Evolutionary conservation across 2,888 invertebrate species (phyloP).

Genomic region (Sarcophaga carnaria): DNA sequence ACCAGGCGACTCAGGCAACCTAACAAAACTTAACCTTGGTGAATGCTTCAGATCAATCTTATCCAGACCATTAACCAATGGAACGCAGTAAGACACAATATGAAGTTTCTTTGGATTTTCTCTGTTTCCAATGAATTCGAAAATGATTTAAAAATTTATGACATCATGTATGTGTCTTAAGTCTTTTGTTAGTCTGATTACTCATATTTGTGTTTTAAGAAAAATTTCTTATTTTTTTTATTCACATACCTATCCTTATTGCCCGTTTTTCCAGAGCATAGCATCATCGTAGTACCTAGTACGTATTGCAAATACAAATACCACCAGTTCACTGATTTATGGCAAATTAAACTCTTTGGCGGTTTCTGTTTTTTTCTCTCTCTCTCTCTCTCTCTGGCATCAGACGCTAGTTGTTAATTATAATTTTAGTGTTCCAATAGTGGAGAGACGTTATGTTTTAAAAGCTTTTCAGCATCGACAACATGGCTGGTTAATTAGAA

Average conservation of each 20-base stretch:
- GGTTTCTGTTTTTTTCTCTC: constrained; percentile 26
- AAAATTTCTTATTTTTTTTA: too few species aligned
- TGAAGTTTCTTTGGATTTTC: too few species aligned
- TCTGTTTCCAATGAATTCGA: neutral
- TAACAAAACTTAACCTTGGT: too few species aligned
- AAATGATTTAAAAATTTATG: neutral
- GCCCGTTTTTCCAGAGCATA: too few species aligned
- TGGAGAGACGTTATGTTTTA: constrained; percentile 19
- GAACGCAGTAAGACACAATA: too few species aligned
- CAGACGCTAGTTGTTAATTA: constrained; percentile 45
- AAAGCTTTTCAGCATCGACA: constrained; percentile 46
- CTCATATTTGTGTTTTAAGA: too few species aligned
- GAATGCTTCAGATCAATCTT: too few species aligned
- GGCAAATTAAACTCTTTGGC: constrained; percentile 70
- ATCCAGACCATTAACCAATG: too few species aligned
- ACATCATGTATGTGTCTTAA: neutral
- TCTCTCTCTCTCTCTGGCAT: too few species aligned
- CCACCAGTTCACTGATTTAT: constrained; percentile 67
- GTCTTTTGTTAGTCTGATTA: too few species aligned
- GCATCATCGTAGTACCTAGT: neutral
- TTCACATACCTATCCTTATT: too few species aligned
- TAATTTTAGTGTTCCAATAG: constrained; percentile 40
- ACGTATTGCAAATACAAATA: constrained; percentile 6
- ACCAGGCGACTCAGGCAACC: too few species aligned
- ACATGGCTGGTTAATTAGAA: constrained; percentile 61